Conservation (phyloP, 2,113 vertebrate species). For the Romanogobio albipinnatus region DNA sequence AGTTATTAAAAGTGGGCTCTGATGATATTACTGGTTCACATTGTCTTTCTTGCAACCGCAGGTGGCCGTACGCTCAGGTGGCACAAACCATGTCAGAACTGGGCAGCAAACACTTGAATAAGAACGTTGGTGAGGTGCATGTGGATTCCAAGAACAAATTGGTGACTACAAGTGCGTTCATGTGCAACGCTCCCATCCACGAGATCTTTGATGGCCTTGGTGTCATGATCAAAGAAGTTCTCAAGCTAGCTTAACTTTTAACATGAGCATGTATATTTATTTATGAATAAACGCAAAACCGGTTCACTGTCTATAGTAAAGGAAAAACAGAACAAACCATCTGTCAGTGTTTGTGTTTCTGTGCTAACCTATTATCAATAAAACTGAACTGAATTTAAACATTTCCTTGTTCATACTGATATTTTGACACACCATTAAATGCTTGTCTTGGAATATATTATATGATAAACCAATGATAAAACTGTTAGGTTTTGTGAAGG, state of each 20-base stretch:
- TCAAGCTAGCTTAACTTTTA: slow-evolving; percentile 74
- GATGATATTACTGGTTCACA: too few species aligned
- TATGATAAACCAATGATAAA: too few species aligned
- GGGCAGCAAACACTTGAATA: slow-evolving; percentile 84
- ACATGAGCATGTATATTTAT: not conserved
- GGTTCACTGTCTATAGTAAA: too few species aligned
- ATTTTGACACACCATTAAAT: too few species aligned
- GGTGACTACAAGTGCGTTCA: slow-evolving; percentile 84
- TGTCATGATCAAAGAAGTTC: slow-evolving; percentile 79
- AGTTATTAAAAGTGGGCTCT: too few species aligned
- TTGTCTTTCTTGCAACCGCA: slow-evolving; percentile 52
- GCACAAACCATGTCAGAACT: slow-evolving; percentile 75
- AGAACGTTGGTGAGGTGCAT: slow-evolving; percentile 77
- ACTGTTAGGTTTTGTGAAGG: too few species aligned
- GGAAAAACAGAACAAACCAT: not conserved
- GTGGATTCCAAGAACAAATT: slow-evolving; percentile 83
- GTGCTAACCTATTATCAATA: not conserved
- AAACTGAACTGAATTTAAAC: not conserved
- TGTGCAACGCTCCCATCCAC: slow-evolving; percentile 84
- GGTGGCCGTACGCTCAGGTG: slow-evolving; percentile 83
- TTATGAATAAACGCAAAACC: not conserved
- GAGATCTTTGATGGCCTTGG: slow-evolving; percentile 82
- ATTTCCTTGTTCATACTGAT: too few species aligned
- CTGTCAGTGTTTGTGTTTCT: not conserved
- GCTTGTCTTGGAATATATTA: too few species aligned